Evolutionary conservation across 1,140 invertebrate genomes (phyloP), one percentile per base, ranked within the genome.

Genomic region (Leptoteleia sp.): DNA sequence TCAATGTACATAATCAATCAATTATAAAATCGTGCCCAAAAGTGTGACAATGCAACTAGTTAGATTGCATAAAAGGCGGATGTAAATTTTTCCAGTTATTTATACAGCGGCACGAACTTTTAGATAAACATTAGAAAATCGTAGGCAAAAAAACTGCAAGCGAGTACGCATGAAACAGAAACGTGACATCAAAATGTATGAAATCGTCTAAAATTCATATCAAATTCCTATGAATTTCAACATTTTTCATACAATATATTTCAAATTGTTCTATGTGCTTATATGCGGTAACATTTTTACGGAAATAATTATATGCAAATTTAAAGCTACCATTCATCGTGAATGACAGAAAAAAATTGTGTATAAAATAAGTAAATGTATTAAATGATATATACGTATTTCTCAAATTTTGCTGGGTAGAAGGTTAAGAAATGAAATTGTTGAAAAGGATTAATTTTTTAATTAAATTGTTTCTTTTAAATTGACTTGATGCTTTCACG

Each of bases 161-260:
- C 1, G 22, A 19, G 1, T 31, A 1, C 37, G 22, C 31, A 25
- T 47, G 17, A 35, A 52, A 37, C 31, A 38, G 27, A 15, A 55
- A 27, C 37, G 52, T 40, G 35, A 38, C 12, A 55, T 40, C 17
- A 55, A 55, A 55, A 55, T 55, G 17, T 55, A 55, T 40, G 52
- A 55, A 12, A 40, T 15, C 19, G 38, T 55, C 37, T 55, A 55
- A 38, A 55, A 55, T 55, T 55, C 52, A 55, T 55, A 55, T 27
- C 19, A 40, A 55, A 38, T 40, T 55, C 27, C 37, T 29, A 40
- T 55, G 35, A 40, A 40, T 15, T 55, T 55, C 52, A 55, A 40
- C 25, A 37, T 55, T 52, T 50, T 35, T 52, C 33, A 33, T 13
- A 31, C 31, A 13, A 11, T 52, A 9, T 52, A 52, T 52, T 52